Evolutionary conservation across 2,888 invertebrate genomes (phyloP), one percentile per base, ranked within the genome.

Genomic region (Morpho deidamia): DNA sequence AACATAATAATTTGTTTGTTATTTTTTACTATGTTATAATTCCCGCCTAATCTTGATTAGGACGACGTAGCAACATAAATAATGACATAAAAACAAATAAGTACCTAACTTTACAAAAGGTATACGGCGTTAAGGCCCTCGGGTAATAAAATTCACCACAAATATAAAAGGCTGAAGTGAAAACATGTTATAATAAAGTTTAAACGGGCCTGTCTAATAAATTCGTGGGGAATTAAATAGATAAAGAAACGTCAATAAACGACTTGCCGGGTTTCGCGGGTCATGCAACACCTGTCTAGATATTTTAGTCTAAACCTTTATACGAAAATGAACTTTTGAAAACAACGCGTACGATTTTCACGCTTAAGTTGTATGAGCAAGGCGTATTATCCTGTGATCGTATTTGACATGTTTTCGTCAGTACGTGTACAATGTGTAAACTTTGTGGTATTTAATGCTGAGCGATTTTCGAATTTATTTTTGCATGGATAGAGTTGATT

Each of bases 181-280:
- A 23, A 23, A 23, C 23, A 2, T 5, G 23, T 23, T 23, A 23
- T 23, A 54, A 44, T 45, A 54, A 48, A 45, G 53, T 56, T 51
- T 43, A 52, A 55, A 52, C n/a, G 51, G 54, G 55, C 58, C 53
- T 56, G 55, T 53, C 53, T 42, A 43, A 47, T 59, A 51, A 59
- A 61, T 58, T 58, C 56, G 53, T 57, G 38, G 38, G 48, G 56
- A 56, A 59, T 61, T 61, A 59, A 59, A 61, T 56, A 58, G 57
- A 64, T 64, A 62, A 62, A 59, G 58, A 59, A 58, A 61, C 59
- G 53, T 59, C 59, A 60, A 57, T 60, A 59, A 63, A 58, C 57
- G 53, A 61, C 57, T 62, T 55, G 63, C 50, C 54, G 47, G 61
- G 59, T 62, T 62, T 60, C 63, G 60, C 57, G 51, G 56, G 55